Conservation (phyloP, 2,888 invertebrate species). For the Neoascia interrupta region DNA sequence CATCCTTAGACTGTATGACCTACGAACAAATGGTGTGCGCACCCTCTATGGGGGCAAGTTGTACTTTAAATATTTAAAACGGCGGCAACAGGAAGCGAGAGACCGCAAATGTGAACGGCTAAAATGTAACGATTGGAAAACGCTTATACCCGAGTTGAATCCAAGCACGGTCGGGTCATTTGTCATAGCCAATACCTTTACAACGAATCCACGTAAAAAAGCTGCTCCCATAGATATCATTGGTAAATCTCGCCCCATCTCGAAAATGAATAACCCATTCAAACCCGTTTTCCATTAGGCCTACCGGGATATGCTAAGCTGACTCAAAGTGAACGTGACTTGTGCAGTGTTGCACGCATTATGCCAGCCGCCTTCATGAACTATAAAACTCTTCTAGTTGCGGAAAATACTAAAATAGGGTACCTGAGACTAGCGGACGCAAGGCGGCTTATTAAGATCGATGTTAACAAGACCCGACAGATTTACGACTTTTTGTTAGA, state of each 20-base stretch:
- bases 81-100: slow-evolving; percentile 76
- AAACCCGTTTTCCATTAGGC: no score
- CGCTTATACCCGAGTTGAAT: slow-evolving; percentile 73
- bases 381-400: slow-evolving; percentile 86
- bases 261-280: background rate
- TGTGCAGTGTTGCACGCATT: slow-evolving; percentile 88
- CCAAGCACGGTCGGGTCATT: slow-evolving; percentile 70
- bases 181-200: slow-evolving; percentile 39
- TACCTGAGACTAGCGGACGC: slow-evolving; percentile 90
- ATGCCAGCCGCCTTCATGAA: slow-evolving; percentile 89
- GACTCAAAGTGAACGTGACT: slow-evolving; percentile 85
- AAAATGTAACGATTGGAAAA: slow-evolving; percentile 72
- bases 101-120: slow-evolving; percentile 71
- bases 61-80: slow-evolving; percentile 84
- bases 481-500: slow-evolving; percentile 88
- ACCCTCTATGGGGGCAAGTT: slow-evolving; percentile 83
- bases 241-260: slow-evolving; percentile 70
- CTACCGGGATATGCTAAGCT: slow-evolving; percentile 89
- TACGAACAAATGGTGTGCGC: slow-evolving; percentile 86
- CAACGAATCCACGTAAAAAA: slow-evolving; percentile 74
- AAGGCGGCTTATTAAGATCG: slow-evolving; percentile 91
- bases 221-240: slow-evolving; percentile 78
- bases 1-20: slow-evolving; percentile 82
- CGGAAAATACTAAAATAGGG: slow-evolving; percentile 88
- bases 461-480: slow-evolving; percentile 95